Evolutionary conservation across 1,140 invertebrate species (phyloP), one percentile per base, ranked within the genome.

Genomic region (Stegodyphus dumicola): DNA sequence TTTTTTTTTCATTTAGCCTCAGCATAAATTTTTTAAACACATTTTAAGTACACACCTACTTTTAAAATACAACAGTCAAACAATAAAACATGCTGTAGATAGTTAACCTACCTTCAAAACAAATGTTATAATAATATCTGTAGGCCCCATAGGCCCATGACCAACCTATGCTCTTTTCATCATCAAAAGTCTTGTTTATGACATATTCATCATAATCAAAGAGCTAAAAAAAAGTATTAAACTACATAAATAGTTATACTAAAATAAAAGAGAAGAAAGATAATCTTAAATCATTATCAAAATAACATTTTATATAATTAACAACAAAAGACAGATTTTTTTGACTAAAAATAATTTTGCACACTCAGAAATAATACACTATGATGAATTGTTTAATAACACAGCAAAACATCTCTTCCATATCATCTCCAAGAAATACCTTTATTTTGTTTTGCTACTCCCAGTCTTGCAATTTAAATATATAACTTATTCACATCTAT

Each of bases 151-250:
- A 7, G n/a, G 77, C 77, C 65, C 67, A 79, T 0, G 9, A 54
- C 6, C 65, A 51, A 33, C 77, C 77, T 69, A 79, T 69, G 53
- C 77, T 79, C 17, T 70, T 33, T n/a, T 79, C 51, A 7, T 17
- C 18, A 10, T 79, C 56, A 69, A 60, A 49, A 70, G 65, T 33
- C n/a, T 11, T 15, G 7, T 60, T 9, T 18, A 53, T 10, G n/a
- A 69, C 65, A 18, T 48, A 9, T 17, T 79, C 17, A 70, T 79
- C 77, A 56, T 70, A 79, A 5, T n/a, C 66, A 56, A 5, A 48
- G 5, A 70, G 6, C 77, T 79, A 49, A 18, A 71, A 70, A 15
- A 33, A 54, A 54, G 54, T 10, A 77, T 33, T 33, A 15, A 77
- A 69, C 9, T 69, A 2, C 15, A 60, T 11, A 11, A 60, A 5